phyloP scores from a whole-genome alignment of 1,140 invertebrate species.

The Bursaphelenchus mucronatus region DNA sequence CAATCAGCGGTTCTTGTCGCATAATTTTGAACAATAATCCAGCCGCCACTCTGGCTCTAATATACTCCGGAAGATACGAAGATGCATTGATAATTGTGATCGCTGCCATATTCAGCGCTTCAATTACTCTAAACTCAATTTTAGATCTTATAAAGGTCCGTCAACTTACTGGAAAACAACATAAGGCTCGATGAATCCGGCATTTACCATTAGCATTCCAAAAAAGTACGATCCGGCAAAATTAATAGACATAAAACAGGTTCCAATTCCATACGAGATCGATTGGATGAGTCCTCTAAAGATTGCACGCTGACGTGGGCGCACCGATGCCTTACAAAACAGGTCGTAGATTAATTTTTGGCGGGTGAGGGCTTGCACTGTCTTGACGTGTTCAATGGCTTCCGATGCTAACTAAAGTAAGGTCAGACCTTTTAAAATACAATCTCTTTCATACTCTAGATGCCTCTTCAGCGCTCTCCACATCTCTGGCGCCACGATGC shows the following conservation, averaged over 20 bases:
- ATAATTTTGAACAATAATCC: conserved; percentile 60
- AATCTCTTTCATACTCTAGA: conserved; percentile 32
- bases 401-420: conserved; percentile 43
- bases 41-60: conserved; percentile 62
- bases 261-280: conserved; percentile 40
- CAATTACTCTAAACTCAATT: conserved; percentile 47
- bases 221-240: conserved; percentile 53
- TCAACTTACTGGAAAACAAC: conserved; percentile 51
- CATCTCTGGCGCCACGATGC: conserved; percentile 43
- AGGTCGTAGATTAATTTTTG: conserved; percentile 35
- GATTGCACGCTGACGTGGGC: conserved; percentile 42
- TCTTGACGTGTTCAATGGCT: conserved; percentile 52
- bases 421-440: neutral
- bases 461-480: conserved; percentile 39
- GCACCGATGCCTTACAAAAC: conserved; percentile 33
- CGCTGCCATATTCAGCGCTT: conserved; percentile 56
- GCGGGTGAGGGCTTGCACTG: conserved; percentile 47
- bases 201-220: conserved; percentile 40
- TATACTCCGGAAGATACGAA: conserved; percentile 63
- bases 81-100: conserved; percentile 60
- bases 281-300: conserved; percentile 48
- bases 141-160: neutral
- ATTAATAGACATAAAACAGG: conserved; percentile 47
- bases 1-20: conserved; percentile 59
- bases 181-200: conserved; percentile 43